Conservation (phyloP, 2,113 vertebrate species). For the Hyperoodon ampullatus region DNA sequence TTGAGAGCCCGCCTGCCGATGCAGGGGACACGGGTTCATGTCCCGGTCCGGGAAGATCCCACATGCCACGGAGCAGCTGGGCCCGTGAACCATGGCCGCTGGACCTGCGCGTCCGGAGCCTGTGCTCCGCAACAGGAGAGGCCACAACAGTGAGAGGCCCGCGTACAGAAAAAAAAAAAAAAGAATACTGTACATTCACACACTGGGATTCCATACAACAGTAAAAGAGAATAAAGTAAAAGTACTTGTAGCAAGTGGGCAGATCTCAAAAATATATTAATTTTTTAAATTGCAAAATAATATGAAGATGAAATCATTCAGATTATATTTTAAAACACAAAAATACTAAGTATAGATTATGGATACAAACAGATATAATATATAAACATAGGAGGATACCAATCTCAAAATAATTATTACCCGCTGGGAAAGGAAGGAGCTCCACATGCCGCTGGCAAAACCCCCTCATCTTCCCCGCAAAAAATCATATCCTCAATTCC, state of each 20-base stretch:
- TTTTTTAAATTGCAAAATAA: background rate
- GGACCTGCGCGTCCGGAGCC: no score
- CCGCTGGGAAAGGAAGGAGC: background rate
- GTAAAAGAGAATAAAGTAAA: background rate
- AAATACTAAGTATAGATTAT: background rate
- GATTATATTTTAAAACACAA: background rate
- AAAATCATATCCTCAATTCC: background rate
- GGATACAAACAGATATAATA: background rate
- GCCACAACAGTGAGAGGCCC: no score
- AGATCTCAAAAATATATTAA: background rate
- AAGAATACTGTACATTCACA: background rate
- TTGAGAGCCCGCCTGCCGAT: no score
- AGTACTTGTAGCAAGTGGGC: background rate
- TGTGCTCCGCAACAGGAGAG: no score
- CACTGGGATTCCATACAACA: background rate
- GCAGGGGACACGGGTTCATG: no score
- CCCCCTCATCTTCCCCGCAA: no score
- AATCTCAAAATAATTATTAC: background rate
- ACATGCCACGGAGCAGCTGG: no score
- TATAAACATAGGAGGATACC: background rate
- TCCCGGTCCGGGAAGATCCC: no score
- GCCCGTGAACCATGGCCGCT: no score
- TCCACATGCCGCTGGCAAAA: background rate
- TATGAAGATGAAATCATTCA: background rate
- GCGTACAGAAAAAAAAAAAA: no score